Conservation (phyloP, 2,797 vertebrate genomes). For the Ptychadena robeensis region DNA sequence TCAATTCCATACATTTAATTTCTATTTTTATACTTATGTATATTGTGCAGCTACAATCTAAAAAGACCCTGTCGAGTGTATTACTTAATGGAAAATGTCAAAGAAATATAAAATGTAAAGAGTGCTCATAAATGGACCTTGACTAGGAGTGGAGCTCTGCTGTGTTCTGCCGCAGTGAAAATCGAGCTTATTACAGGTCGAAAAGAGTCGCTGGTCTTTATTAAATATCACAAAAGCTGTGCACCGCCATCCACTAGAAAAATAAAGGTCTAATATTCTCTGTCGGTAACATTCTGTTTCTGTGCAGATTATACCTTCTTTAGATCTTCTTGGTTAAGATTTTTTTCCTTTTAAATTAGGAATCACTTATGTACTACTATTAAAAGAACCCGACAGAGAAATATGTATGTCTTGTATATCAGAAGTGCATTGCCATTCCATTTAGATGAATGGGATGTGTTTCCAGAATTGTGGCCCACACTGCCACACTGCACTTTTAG, state of each 20-base stretch:
- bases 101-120: neutral
- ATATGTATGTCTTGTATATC: too few relatives aligned
- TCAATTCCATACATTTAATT: neutral
- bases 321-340: too few relatives aligned
- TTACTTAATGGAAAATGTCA: neutral
- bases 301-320: too few relatives aligned
- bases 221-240: neutral
- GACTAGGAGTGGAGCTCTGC: neutral
- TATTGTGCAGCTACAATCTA: neutral
- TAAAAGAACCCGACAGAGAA: too few relatives aligned
- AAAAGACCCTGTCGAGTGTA: neutral
- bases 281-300: too few relatives aligned
- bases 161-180: neutral
- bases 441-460: too few relatives aligned
- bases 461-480: too few relatives aligned
- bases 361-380: too few relatives aligned
- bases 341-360: too few relatives aligned
- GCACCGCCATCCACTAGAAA: neutral
- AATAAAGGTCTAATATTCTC: neutral
- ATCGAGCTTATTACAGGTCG: neutral
- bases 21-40: constrained; percentile 1
- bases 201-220: neutral
- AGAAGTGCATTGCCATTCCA: too few relatives aligned
- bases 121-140: neutral
- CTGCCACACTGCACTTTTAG: too few relatives aligned